Conservation (phyloP, 2,888 invertebrate genomes). For the Cosmorhoe ocellata region DNA sequence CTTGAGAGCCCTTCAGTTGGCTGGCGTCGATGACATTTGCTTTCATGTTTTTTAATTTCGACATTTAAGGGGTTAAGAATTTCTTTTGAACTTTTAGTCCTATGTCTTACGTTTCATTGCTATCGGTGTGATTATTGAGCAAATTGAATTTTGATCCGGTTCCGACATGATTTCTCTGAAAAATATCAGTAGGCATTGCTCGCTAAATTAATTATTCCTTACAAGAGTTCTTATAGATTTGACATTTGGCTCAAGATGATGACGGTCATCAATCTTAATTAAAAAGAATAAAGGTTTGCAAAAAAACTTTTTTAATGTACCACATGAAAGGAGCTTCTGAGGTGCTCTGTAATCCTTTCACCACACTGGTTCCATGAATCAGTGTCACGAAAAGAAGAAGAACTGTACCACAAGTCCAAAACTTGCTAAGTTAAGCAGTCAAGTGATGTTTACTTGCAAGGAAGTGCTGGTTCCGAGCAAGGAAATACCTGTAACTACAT, state of each 20-base stretch:
- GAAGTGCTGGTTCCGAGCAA: conserved; percentile 14
- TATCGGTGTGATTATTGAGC: conserved; percentile 5
- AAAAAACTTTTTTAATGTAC: too few species aligned
- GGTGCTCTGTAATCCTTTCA: too few species aligned
- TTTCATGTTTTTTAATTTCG: conserved; percentile 57
- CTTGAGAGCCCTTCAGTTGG: conserved; percentile 55
- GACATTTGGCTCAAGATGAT: too few species aligned
- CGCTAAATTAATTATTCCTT: too few species aligned
- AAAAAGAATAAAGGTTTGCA: too few species aligned
- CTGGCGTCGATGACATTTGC: conserved; percentile 51
- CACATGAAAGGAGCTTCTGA: too few species aligned
- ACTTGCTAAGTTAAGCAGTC: conserved; percentile 3
- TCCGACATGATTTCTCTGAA: neutral
- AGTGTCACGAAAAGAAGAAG: too few species aligned
- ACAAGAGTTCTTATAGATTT: too few species aligned
- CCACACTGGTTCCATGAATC: too few species aligned
- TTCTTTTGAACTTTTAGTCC: conserved; percentile 34
- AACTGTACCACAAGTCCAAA: neutral
- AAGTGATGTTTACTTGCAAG: conserved; percentile 12
- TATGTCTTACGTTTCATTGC: conserved; percentile 25
- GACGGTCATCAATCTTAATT: too few species aligned
- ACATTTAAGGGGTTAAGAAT: conserved; percentile 41
- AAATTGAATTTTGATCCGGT: conserved; percentile 3
- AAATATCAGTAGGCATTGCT: too few species aligned
- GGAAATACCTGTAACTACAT: conserved; percentile 27